Evolutionary conservation across 2,797 vertebrate genomes (phyloP).

Genomic region (Acipenser ruthenus): DNA sequence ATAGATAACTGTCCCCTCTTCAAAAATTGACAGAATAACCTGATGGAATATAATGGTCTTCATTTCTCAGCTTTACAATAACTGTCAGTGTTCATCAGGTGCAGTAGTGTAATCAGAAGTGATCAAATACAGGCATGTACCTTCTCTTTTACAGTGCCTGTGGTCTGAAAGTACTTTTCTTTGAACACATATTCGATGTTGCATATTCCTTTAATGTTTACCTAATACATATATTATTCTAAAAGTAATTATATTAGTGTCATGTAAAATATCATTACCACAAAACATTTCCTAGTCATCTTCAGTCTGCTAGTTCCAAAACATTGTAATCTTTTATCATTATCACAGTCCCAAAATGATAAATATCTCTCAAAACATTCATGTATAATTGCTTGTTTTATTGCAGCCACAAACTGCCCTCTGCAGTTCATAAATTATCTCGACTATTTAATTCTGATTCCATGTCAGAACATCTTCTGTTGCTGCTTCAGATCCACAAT

Average conservation of each 20-base stretch:
- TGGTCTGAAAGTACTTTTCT: constrained; percentile 4
- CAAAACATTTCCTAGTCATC: constrained; percentile 5
- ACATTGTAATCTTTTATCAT: constrained; percentile 10
- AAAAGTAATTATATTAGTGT: constrained; percentile 13
- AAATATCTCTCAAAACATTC: constrained; percentile 5
- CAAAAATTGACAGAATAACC: too few relatives aligned
- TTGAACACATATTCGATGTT: not conserved
- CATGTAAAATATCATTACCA: constrained; percentile 2
- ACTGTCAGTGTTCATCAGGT: not conserved
- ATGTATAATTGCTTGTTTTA: constrained; percentile 9
- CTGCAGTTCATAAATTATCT: constrained; percentile 3
- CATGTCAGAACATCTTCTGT: not conserved
- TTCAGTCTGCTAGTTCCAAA: constrained; percentile 5
- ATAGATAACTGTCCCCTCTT: too few relatives aligned
- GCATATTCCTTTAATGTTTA: constrained; percentile 1
- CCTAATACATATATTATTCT: constrained; percentile 10
- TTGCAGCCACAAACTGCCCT: not conserved
- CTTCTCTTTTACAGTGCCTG: not conserved
- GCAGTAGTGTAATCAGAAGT: not conserved
- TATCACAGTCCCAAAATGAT: constrained; percentile 4
- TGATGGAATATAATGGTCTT: too few relatives aligned
- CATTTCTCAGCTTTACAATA: too few relatives aligned
- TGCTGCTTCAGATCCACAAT: not conserved
- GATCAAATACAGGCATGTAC: too few relatives aligned
- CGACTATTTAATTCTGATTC: constrained; percentile 3